Base-by-base conservation (phyloP, 2,888 invertebrate genomes). In the Baronia brevicornis region DNA sequence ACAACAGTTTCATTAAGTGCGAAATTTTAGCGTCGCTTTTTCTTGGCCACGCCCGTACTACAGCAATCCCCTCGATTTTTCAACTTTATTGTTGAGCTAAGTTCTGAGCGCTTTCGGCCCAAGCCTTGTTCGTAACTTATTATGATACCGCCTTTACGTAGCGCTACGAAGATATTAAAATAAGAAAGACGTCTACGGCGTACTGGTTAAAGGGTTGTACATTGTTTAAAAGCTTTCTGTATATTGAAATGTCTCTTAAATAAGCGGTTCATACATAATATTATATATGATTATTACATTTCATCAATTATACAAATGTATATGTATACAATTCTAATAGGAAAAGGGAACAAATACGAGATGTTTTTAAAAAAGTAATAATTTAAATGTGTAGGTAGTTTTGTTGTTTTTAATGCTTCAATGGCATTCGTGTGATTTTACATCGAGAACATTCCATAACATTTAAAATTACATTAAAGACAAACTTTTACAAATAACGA, bases 1-100 rank as follows among this genome's bases (percentile, higher is more conserved):
- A 63, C 48, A 54, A 77, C 79, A 73, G 78, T 79, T 82, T 80
- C 78, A 80, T 80, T 82, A 80, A 74, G 79, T 80, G 79, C 75
- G 71, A 79, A 71, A 71, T 74, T 79, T 70, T 56, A 55, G 68
- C 62, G 66, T 69, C 67, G 70, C 73, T 77, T 78, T 69, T 71
- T 70, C 73, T 74, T 68, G 57, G 65, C 70, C 66, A 60, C 66
- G 68, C 70, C 66, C 63, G 67, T 59, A 60, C 65, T 63, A 54
- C 57, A 47, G 55, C 68, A 72, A 73, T 70, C 72, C 71, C 57
- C 59, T 52, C 78, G 70, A 79, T 78, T 78, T 77, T 77, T 79
- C 74, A 79, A 77, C 70, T 74, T 74, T 72, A 78, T 77, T 79
- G 70, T 72, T 41, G 60, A 56, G 62, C 65, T 60, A 67, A 74